These are phyloP conservation scores for Drosophila fungiperda DNA, from an alignment of 2,888 invertebrate species.

Conservation along the genomic window DNA sequence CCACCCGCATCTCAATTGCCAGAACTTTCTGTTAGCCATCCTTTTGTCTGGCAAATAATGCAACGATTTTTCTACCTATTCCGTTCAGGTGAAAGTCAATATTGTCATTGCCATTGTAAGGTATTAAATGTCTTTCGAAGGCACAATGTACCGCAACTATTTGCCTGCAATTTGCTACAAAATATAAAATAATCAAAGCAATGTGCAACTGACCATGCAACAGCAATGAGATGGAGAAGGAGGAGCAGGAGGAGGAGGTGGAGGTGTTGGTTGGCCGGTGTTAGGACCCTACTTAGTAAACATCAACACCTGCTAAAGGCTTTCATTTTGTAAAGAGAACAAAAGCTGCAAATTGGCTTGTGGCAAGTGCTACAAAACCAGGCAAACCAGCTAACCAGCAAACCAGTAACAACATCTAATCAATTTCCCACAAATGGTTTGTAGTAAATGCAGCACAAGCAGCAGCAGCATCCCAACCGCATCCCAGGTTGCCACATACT, in stretches of 20 bases:
- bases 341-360: conserved; percentile 75
- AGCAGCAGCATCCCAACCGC: conserved; percentile 32
- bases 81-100: conserved; percentile 68
- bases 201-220: conserved; percentile 64
- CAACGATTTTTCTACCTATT: conserved; percentile 8
- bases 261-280: neutral
- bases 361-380: conserved; percentile 52
- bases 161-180: conserved; percentile 76
- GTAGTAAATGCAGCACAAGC: conserved; percentile 48
- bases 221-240: neutral
- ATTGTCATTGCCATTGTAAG: conserved; percentile 67
- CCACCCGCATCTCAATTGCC: conserved; percentile 42
- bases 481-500: neutral
- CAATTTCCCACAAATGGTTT: conserved; percentile 59
- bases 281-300: conserved; percentile 63
- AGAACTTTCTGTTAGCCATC: conserved; percentile 4
- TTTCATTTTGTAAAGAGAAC: conserved; percentile 47
- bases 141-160: conserved; percentile 61
- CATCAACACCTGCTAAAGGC: conserved; percentile 74
- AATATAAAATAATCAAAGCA: conserved; percentile 80
- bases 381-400: conserved; percentile 30
- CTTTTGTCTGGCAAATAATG: conserved; percentile 7
- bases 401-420: conserved; percentile 61
- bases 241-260: neutral
- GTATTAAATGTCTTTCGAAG: conserved; percentile 69